Conservation (phyloP, 2,113 vertebrate species). For the Spea bombifrons region DNA sequence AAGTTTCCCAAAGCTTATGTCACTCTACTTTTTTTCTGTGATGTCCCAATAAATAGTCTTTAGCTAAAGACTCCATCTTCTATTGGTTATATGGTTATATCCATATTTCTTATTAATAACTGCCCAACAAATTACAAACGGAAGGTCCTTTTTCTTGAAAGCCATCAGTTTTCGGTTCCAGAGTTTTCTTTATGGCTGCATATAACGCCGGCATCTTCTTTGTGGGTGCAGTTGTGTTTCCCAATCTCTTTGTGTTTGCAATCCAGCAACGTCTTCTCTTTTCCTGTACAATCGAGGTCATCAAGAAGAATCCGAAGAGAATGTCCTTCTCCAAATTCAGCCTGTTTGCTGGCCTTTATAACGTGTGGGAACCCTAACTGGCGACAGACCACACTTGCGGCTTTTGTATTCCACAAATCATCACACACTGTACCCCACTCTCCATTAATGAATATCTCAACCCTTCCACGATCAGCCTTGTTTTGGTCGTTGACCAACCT, state of each 20-base stretch:
- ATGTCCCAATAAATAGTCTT: too few relatives aligned
- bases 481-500: constrained; percentile 66
- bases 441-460: constrained; percentile 76
- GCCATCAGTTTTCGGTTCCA: background rate
- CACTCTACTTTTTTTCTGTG: too few relatives aligned
- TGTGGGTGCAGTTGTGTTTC: constrained; percentile 79
- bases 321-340: constrained; percentile 80
- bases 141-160: background rate
- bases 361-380: constrained; percentile 80
- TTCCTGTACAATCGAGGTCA: constrained; percentile 78
- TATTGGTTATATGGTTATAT: too few relatives aligned
- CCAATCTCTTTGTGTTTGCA: constrained; percentile 74
- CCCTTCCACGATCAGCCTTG: constrained; percentile 67
- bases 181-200: constrained; percentile 65
- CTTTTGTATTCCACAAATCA: constrained; percentile 73
- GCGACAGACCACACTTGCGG: constrained; percentile 78
- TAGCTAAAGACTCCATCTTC: too few relatives aligned
- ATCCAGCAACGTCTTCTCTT: constrained; percentile 76
- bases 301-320: constrained; percentile 80
- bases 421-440: constrained; percentile 91
- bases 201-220: constrained; percentile 87
- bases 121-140: background rate
- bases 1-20: too few relatives aligned
- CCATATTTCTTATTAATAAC: too few relatives aligned
- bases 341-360: constrained; percentile 74